phyloP scores from a whole-genome alignment of 2,797 vertebrate genomes.

The Miichthys miiuy region DNA sequence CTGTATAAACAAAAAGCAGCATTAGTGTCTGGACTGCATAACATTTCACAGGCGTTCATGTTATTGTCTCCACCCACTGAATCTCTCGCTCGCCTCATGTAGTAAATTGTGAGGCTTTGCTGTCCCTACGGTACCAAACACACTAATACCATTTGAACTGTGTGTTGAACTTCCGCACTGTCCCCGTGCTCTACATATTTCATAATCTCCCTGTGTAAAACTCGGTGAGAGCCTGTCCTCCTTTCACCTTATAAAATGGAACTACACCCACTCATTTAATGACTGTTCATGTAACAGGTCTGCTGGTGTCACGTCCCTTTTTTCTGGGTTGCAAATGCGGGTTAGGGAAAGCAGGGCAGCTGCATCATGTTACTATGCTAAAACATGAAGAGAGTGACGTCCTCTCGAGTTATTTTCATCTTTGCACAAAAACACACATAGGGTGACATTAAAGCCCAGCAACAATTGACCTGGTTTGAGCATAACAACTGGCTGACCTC shows the following conservation, averaged over 20 bases:
- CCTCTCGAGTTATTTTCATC: constrained; percentile 38
- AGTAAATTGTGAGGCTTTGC: not conserved
- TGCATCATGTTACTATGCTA: constrained; percentile 28
- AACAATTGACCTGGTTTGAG: constrained; percentile 56
- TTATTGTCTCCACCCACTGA: not conserved
- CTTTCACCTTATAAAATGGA: constrained; percentile 41
- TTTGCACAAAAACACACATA: constrained; percentile 8
- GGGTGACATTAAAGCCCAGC: not conserved
- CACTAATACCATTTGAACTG: constrained; percentile 11
- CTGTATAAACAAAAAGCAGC: not conserved
- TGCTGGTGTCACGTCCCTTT: constrained; percentile 16
- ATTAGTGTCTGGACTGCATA: not conserved
- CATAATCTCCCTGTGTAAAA: constrained; percentile 52
- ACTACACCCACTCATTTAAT: constrained; percentile 40
- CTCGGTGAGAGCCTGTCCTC: constrained; percentile 50
- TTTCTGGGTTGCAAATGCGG: constrained; percentile 18
- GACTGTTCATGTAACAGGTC: constrained; percentile 48
- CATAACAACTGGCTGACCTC: constrained; percentile 47
- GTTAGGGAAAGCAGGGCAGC: constrained; percentile 42
- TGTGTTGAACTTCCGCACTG: not conserved
- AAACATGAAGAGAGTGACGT: not conserved
- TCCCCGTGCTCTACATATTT: constrained; percentile 64
- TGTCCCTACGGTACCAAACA: constrained; percentile 4
- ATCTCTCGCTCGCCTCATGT: not conserved
- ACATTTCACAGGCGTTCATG: not conserved